Percentiles rank a stretch among this genome's conserved stretches.
phyloP scores from a whole-genome alignment of 1,140 invertebrate species.

The Gryllus bimaculatus region DNA sequence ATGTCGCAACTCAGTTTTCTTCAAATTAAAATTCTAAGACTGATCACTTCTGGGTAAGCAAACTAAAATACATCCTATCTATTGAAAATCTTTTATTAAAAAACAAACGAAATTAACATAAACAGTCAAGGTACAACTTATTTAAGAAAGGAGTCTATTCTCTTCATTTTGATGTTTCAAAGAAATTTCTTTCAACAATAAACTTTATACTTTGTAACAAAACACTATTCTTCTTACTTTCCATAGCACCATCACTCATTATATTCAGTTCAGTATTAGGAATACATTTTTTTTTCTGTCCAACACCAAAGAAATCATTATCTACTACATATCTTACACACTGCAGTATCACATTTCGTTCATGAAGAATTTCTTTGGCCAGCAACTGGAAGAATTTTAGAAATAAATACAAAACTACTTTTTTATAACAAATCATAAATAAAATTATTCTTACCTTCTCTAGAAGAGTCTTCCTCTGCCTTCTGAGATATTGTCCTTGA shows the following conservation, averaged over 20 bases:
- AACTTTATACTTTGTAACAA: background rate
- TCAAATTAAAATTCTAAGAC: too few species aligned
- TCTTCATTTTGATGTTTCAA: background rate
- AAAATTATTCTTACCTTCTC: background rate
- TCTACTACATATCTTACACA: slow-evolving; percentile 56
- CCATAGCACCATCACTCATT: background rate
- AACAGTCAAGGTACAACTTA: background rate
- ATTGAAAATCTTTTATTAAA: background rate
- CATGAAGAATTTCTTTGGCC: slow-evolving; percentile 40
- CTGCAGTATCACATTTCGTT: slow-evolving; percentile 64
- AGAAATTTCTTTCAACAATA: background rate
- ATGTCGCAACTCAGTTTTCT: too few species aligned
- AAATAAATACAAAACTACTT: background rate
- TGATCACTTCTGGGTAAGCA: too few species aligned
- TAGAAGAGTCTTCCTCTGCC: background rate
- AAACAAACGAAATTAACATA: background rate
- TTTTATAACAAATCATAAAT: background rate
- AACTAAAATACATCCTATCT: background rate
- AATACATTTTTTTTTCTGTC: background rate
- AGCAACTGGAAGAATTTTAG: slow-evolving; percentile 27
- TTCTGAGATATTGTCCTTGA: background rate
- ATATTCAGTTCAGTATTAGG: background rate
- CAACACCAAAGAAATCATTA: slow-evolving; percentile 27
- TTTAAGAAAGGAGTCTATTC: background rate
- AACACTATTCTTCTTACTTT: background rate